Base-by-base conservation (phyloP, 2,113 vertebrate species). In the Carollia perspicillata region DNA sequence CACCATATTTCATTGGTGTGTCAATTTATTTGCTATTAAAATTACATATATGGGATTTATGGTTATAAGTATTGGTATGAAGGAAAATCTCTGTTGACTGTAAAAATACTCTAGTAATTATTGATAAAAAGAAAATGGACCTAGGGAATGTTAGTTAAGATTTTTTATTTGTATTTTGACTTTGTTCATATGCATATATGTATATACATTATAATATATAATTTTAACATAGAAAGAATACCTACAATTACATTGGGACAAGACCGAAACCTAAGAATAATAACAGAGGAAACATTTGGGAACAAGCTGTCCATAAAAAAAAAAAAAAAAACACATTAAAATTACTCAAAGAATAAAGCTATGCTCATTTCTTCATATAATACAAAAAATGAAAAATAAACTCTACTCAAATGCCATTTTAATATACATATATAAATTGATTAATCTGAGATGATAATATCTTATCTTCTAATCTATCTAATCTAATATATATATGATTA, bases 21-120 rank as follows among this genome's bases (percentile, higher is more conserved):
- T 89, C 30, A 9, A 88, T n/a, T 26, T 80, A 51, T 90, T 90
- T 92, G 60, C 8, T 53, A 44, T 74, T 44, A 84, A 8, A 53
- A 68, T 95, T 97, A 75, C 33, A 68, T 10, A 51, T 44, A 18
- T 84, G 14, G 72, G 14, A 58, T 90, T 92, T 94, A 44, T 85
- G 13, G 5, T 30, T 60, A 22, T 79, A 51, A 6, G 18, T 66
- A 90, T 26, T 92, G 6, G 22, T 79, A 37, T 84, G 16, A n/a
- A 79, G 33, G 8, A 63, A 87, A 86, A 74, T n/a, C 7, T 68
- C 3, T 90, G 22, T 69, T 68, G 2, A 84, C 28, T 75, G 1
- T 47, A 60, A 33, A 33, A 78, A 42, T 84, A 74, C 10, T 81
- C 4, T n/a, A 93, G 35, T 44, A 75, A 94, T 68, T 74, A 35